A percentile compares a stretch with the other conserved stretches of the same genome.
These are phyloP conservation scores for Xyrichtys novacula DNA, from an alignment of 2,797 vertebrate genomes.

Conservation along the genomic window DNA sequence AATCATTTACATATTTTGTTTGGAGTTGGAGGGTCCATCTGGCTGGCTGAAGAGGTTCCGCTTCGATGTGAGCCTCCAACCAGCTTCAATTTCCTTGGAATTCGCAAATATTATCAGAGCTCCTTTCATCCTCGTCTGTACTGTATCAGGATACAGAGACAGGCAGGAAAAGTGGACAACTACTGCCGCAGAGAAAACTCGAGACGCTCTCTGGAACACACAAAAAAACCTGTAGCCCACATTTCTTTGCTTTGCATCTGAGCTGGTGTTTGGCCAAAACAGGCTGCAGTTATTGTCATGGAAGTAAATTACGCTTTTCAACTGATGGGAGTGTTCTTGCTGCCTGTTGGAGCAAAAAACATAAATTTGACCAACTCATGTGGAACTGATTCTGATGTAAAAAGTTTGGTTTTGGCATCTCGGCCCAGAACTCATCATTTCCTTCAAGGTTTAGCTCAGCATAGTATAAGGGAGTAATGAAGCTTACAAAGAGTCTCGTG, in stretches of 20 bases:
- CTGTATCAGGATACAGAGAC: constrained; percentile 35
- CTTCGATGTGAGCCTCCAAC: constrained; percentile 37
- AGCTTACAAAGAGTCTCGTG: constrained; percentile 18
- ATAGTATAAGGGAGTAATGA: not conserved
- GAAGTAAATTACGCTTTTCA: constrained; percentile 5
- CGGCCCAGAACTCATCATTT: constrained; percentile 8
- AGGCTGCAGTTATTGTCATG: constrained; percentile 7
- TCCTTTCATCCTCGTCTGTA: constrained; percentile 35
- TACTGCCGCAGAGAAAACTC: constrained; percentile 10
- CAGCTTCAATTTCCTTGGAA: constrained; percentile 55
- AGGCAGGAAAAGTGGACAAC: constrained; percentile 44
- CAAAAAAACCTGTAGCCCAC: not conserved
- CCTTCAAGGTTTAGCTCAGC: constrained; percentile 10
- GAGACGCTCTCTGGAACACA: constrained; percentile 11
- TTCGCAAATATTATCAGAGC: constrained; percentile 51
- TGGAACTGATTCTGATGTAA: constrained; percentile 18
- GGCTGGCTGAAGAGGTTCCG: constrained; percentile 29
- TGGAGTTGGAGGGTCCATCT: constrained; percentile 36
- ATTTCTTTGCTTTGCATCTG: constrained; percentile 8
- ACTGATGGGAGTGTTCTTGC: constrained; percentile 1
- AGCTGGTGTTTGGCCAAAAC: constrained; percentile 18
- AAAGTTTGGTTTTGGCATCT: constrained; percentile 13
- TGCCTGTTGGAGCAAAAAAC: not conserved
- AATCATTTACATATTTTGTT: constrained; percentile 61
- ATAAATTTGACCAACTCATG: not conserved